Evolutionary conservation across 2,888 invertebrate species (phyloP), one percentile per base, ranked within the genome.

Genomic region (Charanyca ferruginea): DNA sequence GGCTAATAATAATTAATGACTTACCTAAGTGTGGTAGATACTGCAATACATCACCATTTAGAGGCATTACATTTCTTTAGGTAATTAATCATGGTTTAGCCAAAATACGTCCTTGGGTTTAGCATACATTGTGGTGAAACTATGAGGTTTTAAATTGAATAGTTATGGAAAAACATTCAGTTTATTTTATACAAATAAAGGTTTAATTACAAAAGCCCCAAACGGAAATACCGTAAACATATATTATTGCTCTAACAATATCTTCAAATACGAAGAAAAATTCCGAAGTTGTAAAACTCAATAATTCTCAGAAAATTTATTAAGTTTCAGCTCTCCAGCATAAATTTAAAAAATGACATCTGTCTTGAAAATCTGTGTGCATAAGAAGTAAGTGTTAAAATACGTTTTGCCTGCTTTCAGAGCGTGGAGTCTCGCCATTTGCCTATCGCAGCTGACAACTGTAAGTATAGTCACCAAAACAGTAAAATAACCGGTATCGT

Each of bases 371-470:
- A 22, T 38, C 54, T 41, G 59, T 59, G 54, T 32, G 32, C 72
- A 41, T 73, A 49, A 55, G 5, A 49, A 55, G 5, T 54, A 35
- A 70, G n/a, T 44, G 44, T 25, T 41, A 22, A 1, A 41, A 9
- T 64, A 61, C 8, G 9, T 49, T 64, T 25, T 23, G 47, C 51
- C n/a, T 13, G 5, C 23, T 72, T 66, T 13, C 62, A 77, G 66
- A 44, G 48, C 6, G 42, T 48, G 8, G 13, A 54, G 16, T 16
- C 38, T 16, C 57, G 53, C 61, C 59, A 7, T 25, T 45, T 18
- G 13, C 16, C 5, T 16, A 11, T 71, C 66, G 18, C 59, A 72
- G 53, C 22, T 38, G 38, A 38, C 16, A 5, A 4, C 16, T 38
- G 38, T 16, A 38, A 13, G 35, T 35, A 35, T 7, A 35, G n/a